phyloP scores from a whole-genome alignment of 2,113 vertebrate species.

The Oceanites oceanicus region DNA sequence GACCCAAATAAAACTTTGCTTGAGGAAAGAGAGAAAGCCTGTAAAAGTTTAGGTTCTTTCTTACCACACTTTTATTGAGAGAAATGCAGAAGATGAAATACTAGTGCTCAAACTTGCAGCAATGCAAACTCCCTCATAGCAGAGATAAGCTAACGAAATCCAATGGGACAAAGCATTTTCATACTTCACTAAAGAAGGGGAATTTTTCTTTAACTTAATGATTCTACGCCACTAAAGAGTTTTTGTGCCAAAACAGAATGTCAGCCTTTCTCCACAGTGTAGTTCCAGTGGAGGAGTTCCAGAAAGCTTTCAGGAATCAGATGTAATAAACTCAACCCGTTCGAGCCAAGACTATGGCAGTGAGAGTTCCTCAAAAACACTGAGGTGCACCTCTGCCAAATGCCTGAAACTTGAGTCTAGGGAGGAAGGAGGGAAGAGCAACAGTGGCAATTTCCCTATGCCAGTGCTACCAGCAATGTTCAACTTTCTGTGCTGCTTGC shows the following conservation, averaged over 20 bases:
- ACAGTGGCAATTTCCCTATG: neutral
- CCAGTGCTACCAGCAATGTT: neutral
- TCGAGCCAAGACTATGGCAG: neutral
- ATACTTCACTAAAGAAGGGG: neutral
- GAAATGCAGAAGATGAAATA: neutral
- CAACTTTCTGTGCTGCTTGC: neutral
- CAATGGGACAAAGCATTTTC: neutral
- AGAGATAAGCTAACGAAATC: conserved; percentile 18
- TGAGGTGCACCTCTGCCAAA: neutral
- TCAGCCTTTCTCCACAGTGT: neutral
- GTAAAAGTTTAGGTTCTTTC: neutral
- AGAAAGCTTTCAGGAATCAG: neutral
- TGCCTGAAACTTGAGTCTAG: neutral
- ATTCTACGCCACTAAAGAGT: neutral
- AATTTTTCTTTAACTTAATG: neutral
- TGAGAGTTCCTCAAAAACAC: neutral
- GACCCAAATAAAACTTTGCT: neutral
- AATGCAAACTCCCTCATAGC: neutral
- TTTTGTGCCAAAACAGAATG: conserved; percentile 3
- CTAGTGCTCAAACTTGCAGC: neutral
- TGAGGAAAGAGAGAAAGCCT: neutral
- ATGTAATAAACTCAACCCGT: neutral
- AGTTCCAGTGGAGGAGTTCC: neutral
- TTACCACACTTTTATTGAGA: neutral
- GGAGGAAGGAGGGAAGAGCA: neutral